Evolutionary conservation across 2,888 invertebrate species (phyloP).

Genomic region (Boloria selene): DNA sequence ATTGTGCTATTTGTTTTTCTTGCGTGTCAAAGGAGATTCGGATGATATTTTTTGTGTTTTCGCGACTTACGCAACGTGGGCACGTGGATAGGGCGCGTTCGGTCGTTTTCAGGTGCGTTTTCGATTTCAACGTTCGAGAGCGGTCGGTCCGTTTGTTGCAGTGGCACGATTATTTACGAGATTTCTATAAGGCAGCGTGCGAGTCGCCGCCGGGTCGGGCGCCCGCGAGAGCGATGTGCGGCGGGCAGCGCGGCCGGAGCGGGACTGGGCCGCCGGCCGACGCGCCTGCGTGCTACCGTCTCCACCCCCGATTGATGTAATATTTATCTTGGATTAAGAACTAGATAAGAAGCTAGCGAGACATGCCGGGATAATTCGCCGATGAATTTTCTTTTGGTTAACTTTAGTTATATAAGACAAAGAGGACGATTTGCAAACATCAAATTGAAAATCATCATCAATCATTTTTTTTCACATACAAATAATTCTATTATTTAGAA

Average conservation of each 20-base stretch:
- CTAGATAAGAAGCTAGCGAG: constrained; percentile 69
- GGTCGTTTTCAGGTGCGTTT: constrained; percentile 32
- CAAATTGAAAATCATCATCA: not conserved
- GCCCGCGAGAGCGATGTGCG: constrained; percentile 67
- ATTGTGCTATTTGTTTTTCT: constrained; percentile 64
- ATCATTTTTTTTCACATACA: constrained; percentile 10
- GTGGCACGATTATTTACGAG: constrained; percentile 43
- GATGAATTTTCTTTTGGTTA: constrained; percentile 33
- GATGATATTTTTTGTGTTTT: constrained; percentile 55
- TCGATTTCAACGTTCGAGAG: constrained; percentile 31
- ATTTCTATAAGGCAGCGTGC: constrained; percentile 59
- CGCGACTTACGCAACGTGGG: constrained; percentile 74
- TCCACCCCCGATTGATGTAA: constrained; percentile 79
- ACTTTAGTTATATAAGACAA: not conserved
- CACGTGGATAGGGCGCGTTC: constrained; percentile 54
- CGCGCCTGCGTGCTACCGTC: constrained; percentile 50
- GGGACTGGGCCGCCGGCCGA: constrained; percentile 68
- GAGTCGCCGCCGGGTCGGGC: constrained; percentile 71
- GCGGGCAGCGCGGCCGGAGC: constrained; percentile 75
- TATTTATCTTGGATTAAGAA: constrained; percentile 81
- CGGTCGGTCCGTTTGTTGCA: constrained; percentile 40
- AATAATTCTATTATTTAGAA: constrained; percentile 21
- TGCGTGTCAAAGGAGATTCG: constrained; percentile 72
- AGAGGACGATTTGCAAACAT: not conserved
- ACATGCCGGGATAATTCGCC: constrained; percentile 49